A percentile compares a stretch with the other conserved stretches of the same genome.
phyloP scores from a whole-genome alignment of 2,113 vertebrate species.

The Egretta garzetta region DNA sequence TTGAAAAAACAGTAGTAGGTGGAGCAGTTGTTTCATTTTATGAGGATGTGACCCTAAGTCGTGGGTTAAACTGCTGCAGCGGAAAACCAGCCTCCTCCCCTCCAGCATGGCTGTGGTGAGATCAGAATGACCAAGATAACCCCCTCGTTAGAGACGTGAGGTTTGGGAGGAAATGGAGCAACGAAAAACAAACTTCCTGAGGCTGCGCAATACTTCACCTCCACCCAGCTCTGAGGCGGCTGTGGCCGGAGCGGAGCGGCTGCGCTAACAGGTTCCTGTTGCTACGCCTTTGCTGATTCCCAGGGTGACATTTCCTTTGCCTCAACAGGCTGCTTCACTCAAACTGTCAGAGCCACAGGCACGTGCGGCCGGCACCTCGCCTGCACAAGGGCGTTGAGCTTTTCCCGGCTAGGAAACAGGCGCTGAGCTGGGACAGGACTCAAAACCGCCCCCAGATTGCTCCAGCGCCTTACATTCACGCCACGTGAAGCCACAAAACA shows the following conservation, averaged over 20 bases:
- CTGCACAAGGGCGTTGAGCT: neutral
- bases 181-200: neutral
- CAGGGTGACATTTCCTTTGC: neutral
- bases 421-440: no score
- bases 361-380: accelerated
- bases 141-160: neutral
- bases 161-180: neutral
- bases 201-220: neutral
- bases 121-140: no score
- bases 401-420: neutral
- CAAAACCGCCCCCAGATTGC: no score
- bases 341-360: neutral
- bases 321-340: neutral
- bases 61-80: neutral
- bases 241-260: accelerated
- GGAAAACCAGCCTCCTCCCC: neutral
- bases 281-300: neutral
- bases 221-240: neutral
- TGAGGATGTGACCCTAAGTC: neutral
- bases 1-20: no score
- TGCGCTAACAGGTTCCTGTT: neutral
- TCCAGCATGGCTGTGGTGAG: accelerated
- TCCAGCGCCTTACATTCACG: no score
- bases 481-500: neutral
- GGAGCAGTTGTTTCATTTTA: neutral